Percentiles rank a stretch among this genome's conserved stretches.
Conservation (phyloP, 30 jellyfish, hydroid and myxozoan genomes). For the Phacellophora camtschatica region DNA sequence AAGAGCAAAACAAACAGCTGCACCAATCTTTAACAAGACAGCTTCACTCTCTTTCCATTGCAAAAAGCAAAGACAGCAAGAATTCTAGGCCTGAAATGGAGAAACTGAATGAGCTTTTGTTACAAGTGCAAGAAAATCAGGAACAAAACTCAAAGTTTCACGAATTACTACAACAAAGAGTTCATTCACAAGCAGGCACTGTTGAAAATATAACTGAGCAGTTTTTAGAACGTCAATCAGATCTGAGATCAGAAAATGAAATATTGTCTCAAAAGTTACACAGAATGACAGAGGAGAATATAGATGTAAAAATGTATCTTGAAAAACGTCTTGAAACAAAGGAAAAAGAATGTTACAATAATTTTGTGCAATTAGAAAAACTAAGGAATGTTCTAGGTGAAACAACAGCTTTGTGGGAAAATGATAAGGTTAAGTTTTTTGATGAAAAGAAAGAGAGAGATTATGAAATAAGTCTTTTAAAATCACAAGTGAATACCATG, state of each 20-base stretch:
- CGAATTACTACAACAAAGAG: constrained; percentile 12
- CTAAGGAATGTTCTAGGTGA: background rate
- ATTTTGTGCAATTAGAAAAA: background rate
- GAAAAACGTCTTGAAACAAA: constrained; percentile 23
- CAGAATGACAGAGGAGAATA: constrained; percentile 31
- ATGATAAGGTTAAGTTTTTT: background rate
- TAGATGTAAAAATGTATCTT: constrained; percentile 33
- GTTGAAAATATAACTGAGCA: constrained; percentile 30
- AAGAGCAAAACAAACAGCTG: constrained; percentile 10
- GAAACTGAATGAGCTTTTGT: background rate
- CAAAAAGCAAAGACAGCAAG: background rate
- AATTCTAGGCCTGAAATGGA: background rate
- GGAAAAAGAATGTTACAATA: constrained; percentile 9
- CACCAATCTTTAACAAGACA: constrained; percentile 23
- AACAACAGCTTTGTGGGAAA: background rate
- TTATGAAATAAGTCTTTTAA: background rate
- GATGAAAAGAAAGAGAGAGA: background rate
- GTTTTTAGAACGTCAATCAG: constrained; percentile 45
- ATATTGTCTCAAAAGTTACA: background rate
- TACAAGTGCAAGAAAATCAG: background rate
- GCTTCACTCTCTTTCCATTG: background rate
- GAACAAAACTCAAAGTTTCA: constrained; percentile 6
- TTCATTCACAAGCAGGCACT: constrained; percentile 45
- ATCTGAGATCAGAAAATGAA: constrained; percentile 38
- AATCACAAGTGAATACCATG: background rate